Conservation (phyloP, 2,113 vertebrate genomes). For the Colossoma macropomum region DNA sequence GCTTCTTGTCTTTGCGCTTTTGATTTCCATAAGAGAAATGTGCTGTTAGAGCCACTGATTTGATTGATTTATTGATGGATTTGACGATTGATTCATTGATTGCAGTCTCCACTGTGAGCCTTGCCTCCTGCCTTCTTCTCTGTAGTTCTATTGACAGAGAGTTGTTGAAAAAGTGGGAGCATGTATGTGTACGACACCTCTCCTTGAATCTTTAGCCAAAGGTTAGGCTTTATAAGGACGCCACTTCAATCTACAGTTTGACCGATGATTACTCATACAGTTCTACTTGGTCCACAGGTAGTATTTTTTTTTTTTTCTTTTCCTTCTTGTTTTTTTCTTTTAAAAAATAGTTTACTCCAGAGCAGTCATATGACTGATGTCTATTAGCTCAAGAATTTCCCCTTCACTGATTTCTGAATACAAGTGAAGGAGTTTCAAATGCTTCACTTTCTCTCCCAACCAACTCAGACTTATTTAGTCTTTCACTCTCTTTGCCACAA, state of each 20-base stretch:
- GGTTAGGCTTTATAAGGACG: constrained; percentile 64
- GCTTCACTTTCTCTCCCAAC: constrained; percentile 3
- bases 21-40: neutral
- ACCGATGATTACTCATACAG: constrained; percentile 18
- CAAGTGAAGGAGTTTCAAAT: neutral
- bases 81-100: constrained; percentile 58
- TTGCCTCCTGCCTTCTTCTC: constrained; percentile 70
- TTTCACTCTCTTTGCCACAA: constrained; percentile 35
- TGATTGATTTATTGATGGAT: constrained; percentile 12
- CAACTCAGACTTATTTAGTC: neutral
- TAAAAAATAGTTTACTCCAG: constrained; percentile 10
- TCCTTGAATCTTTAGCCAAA: constrained; percentile 74
- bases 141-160: constrained; percentile 65
- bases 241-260: constrained; percentile 52
- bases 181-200: constrained; percentile 50
- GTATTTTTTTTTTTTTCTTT: constrained; percentile 6
- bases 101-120: constrained; percentile 70
- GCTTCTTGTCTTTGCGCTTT: neutral
- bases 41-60: neutral
- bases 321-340: constrained; percentile 17
- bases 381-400: constrained; percentile 33
- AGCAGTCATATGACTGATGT: constrained; percentile 39
- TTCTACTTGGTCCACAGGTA: constrained; percentile 22
- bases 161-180: constrained; percentile 42
- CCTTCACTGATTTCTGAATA: constrained; percentile 25